Conservation (phyloP, 1,140 invertebrate species). For the Cherax destructor region DNA sequence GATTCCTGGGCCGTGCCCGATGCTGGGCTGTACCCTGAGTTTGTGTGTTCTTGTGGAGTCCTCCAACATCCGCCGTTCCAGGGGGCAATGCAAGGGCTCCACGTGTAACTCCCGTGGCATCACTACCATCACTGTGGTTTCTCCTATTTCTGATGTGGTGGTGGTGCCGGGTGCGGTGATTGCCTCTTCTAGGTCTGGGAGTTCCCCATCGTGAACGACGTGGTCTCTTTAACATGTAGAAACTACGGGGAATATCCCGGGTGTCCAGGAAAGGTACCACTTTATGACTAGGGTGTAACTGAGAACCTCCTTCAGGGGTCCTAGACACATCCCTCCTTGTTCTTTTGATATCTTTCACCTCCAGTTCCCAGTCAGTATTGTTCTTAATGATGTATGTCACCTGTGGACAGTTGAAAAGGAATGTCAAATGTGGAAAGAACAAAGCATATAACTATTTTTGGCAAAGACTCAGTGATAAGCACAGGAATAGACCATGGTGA, state of each 20-base stretch:
- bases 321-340: slow-evolving; percentile 26
- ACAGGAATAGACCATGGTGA: too few species aligned
- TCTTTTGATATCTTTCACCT: slow-evolving; percentile 58
- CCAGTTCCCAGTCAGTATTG: slow-evolving; percentile 56
- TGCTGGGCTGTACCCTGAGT: neutral
- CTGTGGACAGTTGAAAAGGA: slow-evolving; percentile 28
- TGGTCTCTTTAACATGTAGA: neutral
- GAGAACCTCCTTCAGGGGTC: neutral
- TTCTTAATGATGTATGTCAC: slow-evolving; percentile 67
- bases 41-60: neutral
- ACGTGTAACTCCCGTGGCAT: neutral
- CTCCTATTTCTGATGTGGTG: neutral
- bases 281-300: slow-evolving; percentile 17
- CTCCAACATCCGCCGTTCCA: neutral
- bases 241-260: slow-evolving; percentile 16
- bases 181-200: slow-evolving; percentile 17
- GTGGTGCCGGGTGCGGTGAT: neutral
- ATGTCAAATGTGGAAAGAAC: too few species aligned
- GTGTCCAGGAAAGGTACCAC: slow-evolving; percentile 63
- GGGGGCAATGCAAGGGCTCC: neutral
- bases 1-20: neutral
- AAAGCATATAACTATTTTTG: too few species aligned
- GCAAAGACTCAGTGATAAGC: too few species aligned
- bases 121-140: neutral
- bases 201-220: neutral